Conservation (phyloP, 2,113 vertebrate genomes). For the Tautogolabrus adspersus region DNA sequence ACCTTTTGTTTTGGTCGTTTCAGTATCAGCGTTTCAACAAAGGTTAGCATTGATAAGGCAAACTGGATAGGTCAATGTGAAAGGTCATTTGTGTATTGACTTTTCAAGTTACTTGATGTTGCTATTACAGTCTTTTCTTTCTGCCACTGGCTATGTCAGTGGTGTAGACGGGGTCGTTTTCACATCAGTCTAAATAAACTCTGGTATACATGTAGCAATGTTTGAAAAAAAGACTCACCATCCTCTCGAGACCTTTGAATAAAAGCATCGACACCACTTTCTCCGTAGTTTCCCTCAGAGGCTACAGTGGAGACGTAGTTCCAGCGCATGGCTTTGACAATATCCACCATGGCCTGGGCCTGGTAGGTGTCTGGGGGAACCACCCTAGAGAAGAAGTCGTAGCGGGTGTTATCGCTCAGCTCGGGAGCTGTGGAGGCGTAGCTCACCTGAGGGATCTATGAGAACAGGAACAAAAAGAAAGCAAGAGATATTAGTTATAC, state of each 20-base stretch:
- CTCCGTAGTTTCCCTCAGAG: constrained; percentile 95
- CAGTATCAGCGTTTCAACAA: too few species aligned
- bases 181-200: too few species aligned
- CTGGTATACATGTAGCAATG: too few species aligned
- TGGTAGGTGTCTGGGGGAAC: constrained; percentile 96
- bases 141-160: not conserved
- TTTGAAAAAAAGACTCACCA: constrained; percentile 83
- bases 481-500: constrained; percentile 9
- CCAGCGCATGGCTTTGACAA: constrained; percentile 95
- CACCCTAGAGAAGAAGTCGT: constrained; percentile 96
- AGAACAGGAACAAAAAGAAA: constrained; percentile 5
- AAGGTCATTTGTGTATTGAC: too few species aligned
- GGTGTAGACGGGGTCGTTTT: too few species aligned
- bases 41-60: too few species aligned
- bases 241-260: constrained; percentile 96
- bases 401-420: constrained; percentile 96
- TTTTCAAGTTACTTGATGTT: too few species aligned
- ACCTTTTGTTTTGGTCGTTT: too few species aligned
- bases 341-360: constrained; percentile 98
- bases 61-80: too few species aligned
- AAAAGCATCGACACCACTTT: constrained; percentile 95
- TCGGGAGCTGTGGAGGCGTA: constrained; percentile 96
- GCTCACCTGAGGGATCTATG: constrained; percentile 96
- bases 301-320: constrained; percentile 97
- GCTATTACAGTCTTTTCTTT: too few species aligned